Base-by-base conservation (phyloP, 2,113 vertebrate genomes). In the Tyrannus savana region DNA sequence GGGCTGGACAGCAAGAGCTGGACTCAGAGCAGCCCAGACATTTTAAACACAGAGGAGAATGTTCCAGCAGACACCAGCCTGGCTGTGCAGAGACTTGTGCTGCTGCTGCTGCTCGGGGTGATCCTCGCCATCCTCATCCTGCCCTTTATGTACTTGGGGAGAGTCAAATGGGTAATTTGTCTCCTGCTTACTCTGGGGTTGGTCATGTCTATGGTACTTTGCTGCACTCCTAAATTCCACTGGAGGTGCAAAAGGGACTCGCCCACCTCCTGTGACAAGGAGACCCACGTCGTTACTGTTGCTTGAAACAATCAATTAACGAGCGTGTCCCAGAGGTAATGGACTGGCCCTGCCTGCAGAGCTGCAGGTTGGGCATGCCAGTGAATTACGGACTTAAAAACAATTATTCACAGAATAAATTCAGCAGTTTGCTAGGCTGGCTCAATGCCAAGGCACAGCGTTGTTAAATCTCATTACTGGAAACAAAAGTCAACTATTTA, bases 71-170 rank as follows among this genome's bases (percentile, higher is more conserved):
- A 86, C 25, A 97, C 89, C 79, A 89, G 56, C 7, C 39, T 83
- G 23, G 98, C 95, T 0, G 47, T 97, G 28, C 96, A 97, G 83
- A 97, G 97, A 52, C 94, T 98, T 8, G 56, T 89, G 3, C 86
- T 97, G 24, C 97, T 98, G 31, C 80, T 98, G 78, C 77, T 98
- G 60, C 94, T 98, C 0, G 52, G 97, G 59, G 94, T 94, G 49
- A 78, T 98, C 21, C 90, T 98, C 8, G 88, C 97, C 5, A 22
- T 96, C 47, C 50, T 98, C 50, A 95, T 98, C 87, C 95, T 98
- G 72, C 98, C 98, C 0, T 98, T 98, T 19, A 25, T 97, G 75
- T 95, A 97, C 93, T 96, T 95, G 0, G 97, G 97, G 4, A 12
- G 87, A 81, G 59, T 98, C 28, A 96, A 96, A 66, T 98, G 98